Percentiles rank a stretch among this genome's conserved stretches.
phyloP scores from a whole-genome alignment of 2,888 invertebrate species.

The Lingula anatina region DNA sequence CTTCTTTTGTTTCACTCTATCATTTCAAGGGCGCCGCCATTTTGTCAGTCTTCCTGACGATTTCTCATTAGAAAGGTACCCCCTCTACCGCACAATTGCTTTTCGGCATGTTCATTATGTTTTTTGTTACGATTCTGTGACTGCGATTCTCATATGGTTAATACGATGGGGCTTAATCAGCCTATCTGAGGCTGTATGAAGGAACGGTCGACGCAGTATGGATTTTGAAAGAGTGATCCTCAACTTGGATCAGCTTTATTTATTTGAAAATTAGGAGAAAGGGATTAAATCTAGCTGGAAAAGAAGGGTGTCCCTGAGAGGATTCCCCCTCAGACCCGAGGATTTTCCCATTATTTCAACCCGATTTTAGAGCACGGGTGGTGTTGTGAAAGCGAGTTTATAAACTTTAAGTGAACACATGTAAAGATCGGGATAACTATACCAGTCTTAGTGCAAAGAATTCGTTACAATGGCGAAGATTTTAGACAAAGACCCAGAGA shows the following conservation, averaged over 20 bases:
- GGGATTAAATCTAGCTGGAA: no score
- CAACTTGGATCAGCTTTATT: constrained; percentile 1
- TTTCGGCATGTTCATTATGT: constrained; percentile 48
- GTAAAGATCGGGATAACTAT: background rate
- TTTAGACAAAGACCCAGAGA: constrained; percentile 67
- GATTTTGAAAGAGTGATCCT: no score
- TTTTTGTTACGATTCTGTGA: constrained; percentile 45
- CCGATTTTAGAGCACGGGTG: background rate
- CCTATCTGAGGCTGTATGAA: background rate
- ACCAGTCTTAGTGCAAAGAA: background rate
- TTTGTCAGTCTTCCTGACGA: constrained; percentile 33
- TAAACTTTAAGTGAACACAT: background rate
- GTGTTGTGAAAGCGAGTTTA: background rate
- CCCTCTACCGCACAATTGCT: constrained; percentile 42
- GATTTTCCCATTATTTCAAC: constrained; percentile 4
- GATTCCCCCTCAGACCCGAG: constrained; percentile 3
- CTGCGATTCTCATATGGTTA: constrained; percentile 36
- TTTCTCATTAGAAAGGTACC: constrained; percentile 29
- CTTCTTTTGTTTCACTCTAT: background rate
- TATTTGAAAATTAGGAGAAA: no score
- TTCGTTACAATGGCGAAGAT: constrained; percentile 58
- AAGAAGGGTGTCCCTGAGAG: no score
- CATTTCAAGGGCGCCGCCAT: constrained; percentile 27
- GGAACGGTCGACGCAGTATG: background rate
- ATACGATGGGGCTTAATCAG: constrained; percentile 35